phyloP scores from a whole-genome alignment of 2,797 vertebrate genomes.

The Crenuchus spilurus region DNA sequence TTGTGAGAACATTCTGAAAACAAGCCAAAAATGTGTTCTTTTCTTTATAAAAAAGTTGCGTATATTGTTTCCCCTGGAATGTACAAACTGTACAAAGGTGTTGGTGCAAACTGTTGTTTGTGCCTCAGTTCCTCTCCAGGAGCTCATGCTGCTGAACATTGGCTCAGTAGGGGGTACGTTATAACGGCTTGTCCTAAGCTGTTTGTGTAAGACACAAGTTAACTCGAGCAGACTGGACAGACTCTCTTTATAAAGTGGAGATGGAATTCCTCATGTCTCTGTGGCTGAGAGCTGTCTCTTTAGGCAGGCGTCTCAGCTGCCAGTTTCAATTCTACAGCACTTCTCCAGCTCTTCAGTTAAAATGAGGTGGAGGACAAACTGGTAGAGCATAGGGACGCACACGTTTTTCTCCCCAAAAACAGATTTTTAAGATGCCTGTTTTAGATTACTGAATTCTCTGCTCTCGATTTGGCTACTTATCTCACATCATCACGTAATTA shows the following conservation, averaged over 20 bases:
- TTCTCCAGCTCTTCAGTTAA: slow-evolving; percentile 10
- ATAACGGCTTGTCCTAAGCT: slow-evolving; percentile 15
- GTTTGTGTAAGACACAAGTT: slow-evolving; percentile 13
- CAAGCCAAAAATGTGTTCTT: neutral
- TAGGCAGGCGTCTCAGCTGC: slow-evolving; percentile 28
- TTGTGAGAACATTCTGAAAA: neutral
- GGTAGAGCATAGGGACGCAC: neutral
- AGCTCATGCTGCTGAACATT: slow-evolving; percentile 5
- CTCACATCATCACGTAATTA: neutral
- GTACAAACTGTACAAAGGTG: too few species aligned
- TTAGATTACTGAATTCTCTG: neutral
- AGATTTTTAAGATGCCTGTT: neutral
- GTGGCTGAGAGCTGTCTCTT: neutral
- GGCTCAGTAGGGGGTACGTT: slow-evolving; percentile 16
- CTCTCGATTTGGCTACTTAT: too few species aligned
- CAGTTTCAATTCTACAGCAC: slow-evolving; percentile 17
- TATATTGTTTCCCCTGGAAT: too few species aligned
- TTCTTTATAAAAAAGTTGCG: too few species aligned
- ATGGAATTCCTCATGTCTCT: slow-evolving; percentile 11
- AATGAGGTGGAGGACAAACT: neutral
- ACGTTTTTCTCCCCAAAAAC: too few species aligned
- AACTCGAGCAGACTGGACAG: slow-evolving; percentile 19
- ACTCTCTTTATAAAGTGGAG: slow-evolving; percentile 5
- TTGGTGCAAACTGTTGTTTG: slow-evolving; percentile 2
- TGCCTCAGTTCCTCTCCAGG: neutral